These are phyloP conservation scores for Mustela lutreola DNA, from an alignment of 2,113 vertebrate species.

Conservation along the genomic window DNA sequence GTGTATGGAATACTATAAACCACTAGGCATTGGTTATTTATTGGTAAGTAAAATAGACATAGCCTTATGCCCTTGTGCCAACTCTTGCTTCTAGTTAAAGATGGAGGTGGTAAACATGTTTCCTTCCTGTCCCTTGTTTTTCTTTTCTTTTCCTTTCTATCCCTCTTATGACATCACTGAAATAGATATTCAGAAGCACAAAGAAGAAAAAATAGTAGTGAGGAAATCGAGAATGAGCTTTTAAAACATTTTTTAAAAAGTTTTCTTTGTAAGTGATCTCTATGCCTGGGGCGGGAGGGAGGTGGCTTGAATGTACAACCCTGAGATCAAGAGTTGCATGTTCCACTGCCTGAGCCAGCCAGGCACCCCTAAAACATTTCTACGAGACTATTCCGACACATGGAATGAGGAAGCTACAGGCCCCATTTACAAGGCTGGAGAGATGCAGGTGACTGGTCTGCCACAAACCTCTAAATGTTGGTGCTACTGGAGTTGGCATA, in stretches of 20 bases:
- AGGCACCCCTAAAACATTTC: background rate
- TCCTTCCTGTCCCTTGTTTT: background rate
- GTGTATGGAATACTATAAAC: background rate
- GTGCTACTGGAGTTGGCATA: background rate
- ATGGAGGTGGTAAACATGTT: background rate
- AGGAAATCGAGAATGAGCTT: background rate
- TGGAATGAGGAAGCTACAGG: background rate
- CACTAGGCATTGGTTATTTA: background rate
- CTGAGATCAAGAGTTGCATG: background rate
- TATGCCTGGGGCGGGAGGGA: background rate
- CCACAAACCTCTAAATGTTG: background rate
- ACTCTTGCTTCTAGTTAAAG: slow-evolving; percentile 38
- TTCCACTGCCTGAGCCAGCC: background rate
- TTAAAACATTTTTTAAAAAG: background rate
- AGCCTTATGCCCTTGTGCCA: background rate
- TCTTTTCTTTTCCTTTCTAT: background rate
- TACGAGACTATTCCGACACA: background rate
- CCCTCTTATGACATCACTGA: background rate
- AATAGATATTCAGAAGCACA: background rate
- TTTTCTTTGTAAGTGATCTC: background rate
- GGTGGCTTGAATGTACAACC: background rate
- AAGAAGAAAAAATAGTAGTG: background rate
- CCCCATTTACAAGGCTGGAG: background rate
- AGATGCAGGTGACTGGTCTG: background rate
- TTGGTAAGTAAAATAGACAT: background rate